phyloP scores from a whole-genome alignment of 2,888 invertebrate species.

The Nezara viridula region DNA sequence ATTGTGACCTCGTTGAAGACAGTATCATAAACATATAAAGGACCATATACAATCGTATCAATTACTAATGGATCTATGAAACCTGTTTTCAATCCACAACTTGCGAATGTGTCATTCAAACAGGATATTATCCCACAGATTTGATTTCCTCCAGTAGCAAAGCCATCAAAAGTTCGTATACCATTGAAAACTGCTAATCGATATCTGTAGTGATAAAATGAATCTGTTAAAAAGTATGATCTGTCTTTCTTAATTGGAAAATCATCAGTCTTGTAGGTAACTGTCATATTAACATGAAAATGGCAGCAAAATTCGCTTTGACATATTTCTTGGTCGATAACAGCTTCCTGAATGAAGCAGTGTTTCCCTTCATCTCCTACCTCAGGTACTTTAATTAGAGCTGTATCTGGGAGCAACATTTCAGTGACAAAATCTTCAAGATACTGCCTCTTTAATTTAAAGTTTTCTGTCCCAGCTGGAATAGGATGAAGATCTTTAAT shows the following conservation, averaged over 20 bases:
- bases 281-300: conserved; percentile 24
- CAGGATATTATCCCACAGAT: conserved; percentile 52
- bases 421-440: conserved; percentile 38
- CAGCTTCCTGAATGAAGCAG: neutral
- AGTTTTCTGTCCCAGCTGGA: neutral
- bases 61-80: neutral
- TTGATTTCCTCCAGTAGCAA: conserved; percentile 37
- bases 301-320: conserved; percentile 47
- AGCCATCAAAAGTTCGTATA: conserved; percentile 11
- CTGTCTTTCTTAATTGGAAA: neutral
- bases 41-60: neutral
- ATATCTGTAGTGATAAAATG: conserved; percentile 39
- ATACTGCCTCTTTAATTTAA: neutral
- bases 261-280: neutral
- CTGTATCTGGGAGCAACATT: neutral
- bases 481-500: conserved; percentile 15
- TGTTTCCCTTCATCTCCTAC: neutral
- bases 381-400: neutral
- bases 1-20: neutral
- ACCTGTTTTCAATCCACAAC: conserved; percentile 52
- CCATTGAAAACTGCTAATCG: conserved; percentile 57
- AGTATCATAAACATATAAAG: conserved; percentile 1
- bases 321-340: conserved; percentile 37
- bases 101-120: conserved; percentile 23
- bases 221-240: conserved; percentile 1